These are phyloP conservation scores for Equus przewalskii DNA, from an alignment of 2,113 vertebrate species.

Conservation along the genomic window DNA sequence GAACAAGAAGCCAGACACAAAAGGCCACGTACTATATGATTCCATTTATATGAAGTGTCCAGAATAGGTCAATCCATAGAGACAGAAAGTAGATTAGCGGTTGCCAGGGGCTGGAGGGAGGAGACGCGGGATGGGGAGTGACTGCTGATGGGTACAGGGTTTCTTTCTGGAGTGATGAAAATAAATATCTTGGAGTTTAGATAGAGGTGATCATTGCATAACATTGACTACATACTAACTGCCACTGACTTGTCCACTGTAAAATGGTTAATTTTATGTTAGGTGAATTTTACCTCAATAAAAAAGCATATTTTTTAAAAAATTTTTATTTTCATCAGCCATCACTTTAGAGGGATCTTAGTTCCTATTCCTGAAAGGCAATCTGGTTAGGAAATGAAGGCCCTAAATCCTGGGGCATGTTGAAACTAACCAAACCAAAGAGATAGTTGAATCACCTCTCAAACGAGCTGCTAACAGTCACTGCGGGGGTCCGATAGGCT, in stretches of 20 bases:
- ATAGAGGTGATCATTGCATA: background rate
- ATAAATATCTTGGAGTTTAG: background rate
- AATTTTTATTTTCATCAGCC: background rate
- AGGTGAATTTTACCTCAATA: background rate
- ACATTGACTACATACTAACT: background rate
- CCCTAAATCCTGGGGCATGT: background rate
- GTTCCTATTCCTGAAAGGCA: background rate
- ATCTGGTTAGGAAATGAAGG: background rate
- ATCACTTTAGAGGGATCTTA: background rate
- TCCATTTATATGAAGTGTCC: background rate
- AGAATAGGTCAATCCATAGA: background rate
- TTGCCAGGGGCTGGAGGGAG: background rate
- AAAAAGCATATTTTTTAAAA: background rate
- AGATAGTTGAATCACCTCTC: background rate
- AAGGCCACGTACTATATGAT: background rate
- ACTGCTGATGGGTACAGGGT: background rate
- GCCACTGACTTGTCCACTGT: background rate
- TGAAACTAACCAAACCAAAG: background rate
- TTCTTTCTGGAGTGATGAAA: background rate
- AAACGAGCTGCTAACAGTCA: background rate
- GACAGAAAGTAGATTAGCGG: background rate
- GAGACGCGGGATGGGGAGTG: fast-evolving
- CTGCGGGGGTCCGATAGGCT: background rate
- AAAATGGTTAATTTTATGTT: background rate
- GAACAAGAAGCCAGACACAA: background rate